Conservation (phyloP, 2,888 invertebrate species). For the Drosophila aldrichi region DNA sequence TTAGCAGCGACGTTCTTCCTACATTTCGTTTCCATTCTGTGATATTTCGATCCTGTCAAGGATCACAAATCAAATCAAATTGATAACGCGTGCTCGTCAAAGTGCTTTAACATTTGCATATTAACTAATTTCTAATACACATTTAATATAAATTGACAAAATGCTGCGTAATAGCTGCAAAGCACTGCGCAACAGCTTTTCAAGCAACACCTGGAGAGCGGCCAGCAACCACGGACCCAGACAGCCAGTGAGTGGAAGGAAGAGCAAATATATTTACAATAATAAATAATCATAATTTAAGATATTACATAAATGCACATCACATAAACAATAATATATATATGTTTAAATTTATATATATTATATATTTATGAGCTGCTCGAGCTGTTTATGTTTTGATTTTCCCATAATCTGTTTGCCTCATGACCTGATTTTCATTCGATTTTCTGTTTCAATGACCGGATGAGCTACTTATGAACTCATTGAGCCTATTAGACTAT, state of each 20-base stretch:
- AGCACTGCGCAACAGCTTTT: conserved; percentile 55
- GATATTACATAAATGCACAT: not conserved
- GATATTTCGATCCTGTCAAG: conserved; percentile 38
- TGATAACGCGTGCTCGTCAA: not conserved
- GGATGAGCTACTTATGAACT: conserved; percentile 1
- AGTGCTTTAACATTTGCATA: not conserved
- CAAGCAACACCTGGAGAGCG: conserved; percentile 62
- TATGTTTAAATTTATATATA: not conserved
- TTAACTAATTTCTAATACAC: not conserved
- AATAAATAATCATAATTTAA: not conserved
- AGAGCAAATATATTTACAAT: not conserved
- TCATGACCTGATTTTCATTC: not conserved
- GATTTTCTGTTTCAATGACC: not conserved
- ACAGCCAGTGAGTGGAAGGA: conserved; percentile 70
- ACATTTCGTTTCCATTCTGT: conserved; percentile 32
- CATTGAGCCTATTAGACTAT: not conserved
- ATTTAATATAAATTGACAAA: conserved; percentile 1
- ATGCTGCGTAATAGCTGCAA: conserved; percentile 68
- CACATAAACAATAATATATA: not conserved
- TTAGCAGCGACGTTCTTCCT: conserved; percentile 5
- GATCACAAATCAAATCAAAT: conserved; percentile 18
- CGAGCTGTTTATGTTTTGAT: not conserved
- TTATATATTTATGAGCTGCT: not conserved
- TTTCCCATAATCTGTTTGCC: not conserved
- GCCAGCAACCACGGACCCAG: conserved; percentile 68